phyloP scores from a whole-genome alignment of 1,140 invertebrate genomes.

The Eumeta japonica region DNA sequence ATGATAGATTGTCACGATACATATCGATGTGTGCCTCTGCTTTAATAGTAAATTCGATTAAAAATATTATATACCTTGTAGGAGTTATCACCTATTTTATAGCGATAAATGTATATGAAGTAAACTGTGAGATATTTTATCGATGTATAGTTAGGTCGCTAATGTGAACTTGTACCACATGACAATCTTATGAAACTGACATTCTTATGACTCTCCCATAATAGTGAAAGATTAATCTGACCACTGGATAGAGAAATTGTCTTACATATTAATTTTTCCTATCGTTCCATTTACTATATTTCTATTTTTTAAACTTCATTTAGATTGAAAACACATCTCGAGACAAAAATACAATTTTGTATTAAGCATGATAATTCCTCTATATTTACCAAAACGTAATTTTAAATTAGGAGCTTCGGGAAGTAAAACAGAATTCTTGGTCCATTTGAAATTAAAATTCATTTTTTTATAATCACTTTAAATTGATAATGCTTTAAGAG shows the following conservation, averaged over 20 bases:
- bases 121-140: conserved; percentile 29
- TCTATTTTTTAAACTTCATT: neutral
- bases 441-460: conserved; percentile 1
- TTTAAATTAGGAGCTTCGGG: conserved; percentile 1
- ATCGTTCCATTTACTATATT: neutral
- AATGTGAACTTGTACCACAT: conserved; percentile 41
- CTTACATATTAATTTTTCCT: neutral
- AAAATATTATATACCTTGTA: conserved; percentile 48
- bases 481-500: conserved; percentile 36
- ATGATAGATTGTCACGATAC: conserved; percentile 44
- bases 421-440: conserved; percentile 1
- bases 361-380: neutral
- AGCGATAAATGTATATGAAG: conserved; percentile 6
- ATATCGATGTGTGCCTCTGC: conserved; percentile 57
- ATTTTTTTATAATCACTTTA: neutral
- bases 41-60: conserved; percentile 47
- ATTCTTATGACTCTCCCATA: conserved; percentile 31
- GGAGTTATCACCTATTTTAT: no score
- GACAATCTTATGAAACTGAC: conserved; percentile 50
- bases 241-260: no score
- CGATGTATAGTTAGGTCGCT: conserved; percentile 36
- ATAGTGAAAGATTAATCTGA: neutral
- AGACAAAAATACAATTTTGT: neutral
- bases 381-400: conserved; percentile 5
- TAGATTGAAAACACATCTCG: neutral